Conservation (phyloP, 2,888 invertebrate species). For the Apamea epomidion region DNA sequence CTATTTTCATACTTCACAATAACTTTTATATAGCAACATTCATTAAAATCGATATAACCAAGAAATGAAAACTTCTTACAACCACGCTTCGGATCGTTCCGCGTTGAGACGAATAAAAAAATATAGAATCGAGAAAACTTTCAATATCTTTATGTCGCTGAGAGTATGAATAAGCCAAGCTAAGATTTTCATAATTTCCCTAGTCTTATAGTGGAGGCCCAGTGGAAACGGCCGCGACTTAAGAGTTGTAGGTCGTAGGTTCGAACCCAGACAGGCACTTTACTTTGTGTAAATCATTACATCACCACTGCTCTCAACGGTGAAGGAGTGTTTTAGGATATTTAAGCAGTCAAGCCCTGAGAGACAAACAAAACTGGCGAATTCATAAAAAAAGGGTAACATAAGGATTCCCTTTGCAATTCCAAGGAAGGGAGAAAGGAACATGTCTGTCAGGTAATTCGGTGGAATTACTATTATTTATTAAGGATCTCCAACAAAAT, state of each 20-base stretch:
- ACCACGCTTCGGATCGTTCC: slow-evolving; percentile 13
- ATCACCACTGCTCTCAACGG: neutral
- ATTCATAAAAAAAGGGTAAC: neutral
- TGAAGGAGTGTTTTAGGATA: neutral
- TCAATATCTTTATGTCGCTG: slow-evolving; percentile 31
- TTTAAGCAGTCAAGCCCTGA: too few relatives aligned
- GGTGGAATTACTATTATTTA: too few relatives aligned
- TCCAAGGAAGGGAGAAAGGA: neutral
- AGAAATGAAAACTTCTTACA: slow-evolving; percentile 36
- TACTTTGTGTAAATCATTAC: neutral
- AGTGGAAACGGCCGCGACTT: neutral
- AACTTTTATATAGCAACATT: neutral
- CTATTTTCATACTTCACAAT: neutral
- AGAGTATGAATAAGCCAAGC: slow-evolving; percentile 27
- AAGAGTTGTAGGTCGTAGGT: neutral
- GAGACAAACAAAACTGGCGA: too few relatives aligned
- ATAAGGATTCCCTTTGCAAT: neutral
- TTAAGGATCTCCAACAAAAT: too few relatives aligned
- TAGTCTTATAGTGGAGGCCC: neutral
- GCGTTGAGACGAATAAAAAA: slow-evolving; percentile 29
- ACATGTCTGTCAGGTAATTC: too few relatives aligned
- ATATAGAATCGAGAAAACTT: slow-evolving; percentile 20
- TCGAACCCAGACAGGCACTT: neutral
- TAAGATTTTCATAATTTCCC: neutral
- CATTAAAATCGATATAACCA: slow-evolving; percentile 24